Evolutionary conservation across 2,888 invertebrate species (phyloP), one percentile per base, ranked within the genome.

Genomic region (Sarcophaga carnaria): DNA sequence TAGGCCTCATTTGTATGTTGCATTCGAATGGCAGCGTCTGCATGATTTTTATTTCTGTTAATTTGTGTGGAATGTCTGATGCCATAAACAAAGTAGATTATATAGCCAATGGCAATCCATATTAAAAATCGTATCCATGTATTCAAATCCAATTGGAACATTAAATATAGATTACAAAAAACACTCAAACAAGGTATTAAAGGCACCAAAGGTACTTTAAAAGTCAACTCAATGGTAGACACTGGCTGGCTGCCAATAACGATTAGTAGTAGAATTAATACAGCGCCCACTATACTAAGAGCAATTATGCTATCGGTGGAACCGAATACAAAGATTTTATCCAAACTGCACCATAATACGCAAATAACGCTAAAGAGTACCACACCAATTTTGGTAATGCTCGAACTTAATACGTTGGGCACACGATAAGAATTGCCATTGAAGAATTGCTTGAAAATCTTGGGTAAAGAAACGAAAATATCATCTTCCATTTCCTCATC

Each of bases 61-160:
- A 92, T 92, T 90, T 97, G 95, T 1, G 94, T 94, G 81, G 98
- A 98, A 92, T 98, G 94, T 63, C 95, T 94, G 81, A 98, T 95
- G 67, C 98, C 98, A 91, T 98, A 98, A 87, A 94, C 92, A 93
- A 98, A 97, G 93, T 98, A 98, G 90, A 98, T 97, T 3, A 95
- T 90, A 91, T 97, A 96, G 95, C 98, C 98, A 85, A 98, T 94
- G 10, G 94, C 91, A 89, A 99, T 95, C 98, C 98, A 99, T 20
- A 97, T 95, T 78, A 95, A 94, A 94, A 98, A 98, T 90, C 98
- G 95, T 83, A 98, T 95, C 98, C 98, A 98, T 3, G 98, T 98
- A 90, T 96, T 95, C 74, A 94, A 90, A 92, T 97, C 97, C 87
- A 99, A 94, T 94, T 98, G 97, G 90, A 97, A 95, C 98, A 98